These are phyloP conservation scores for Bombus waltoni DNA, from an alignment of 1,140 invertebrate genomes.

Conservation along the genomic window DNA sequence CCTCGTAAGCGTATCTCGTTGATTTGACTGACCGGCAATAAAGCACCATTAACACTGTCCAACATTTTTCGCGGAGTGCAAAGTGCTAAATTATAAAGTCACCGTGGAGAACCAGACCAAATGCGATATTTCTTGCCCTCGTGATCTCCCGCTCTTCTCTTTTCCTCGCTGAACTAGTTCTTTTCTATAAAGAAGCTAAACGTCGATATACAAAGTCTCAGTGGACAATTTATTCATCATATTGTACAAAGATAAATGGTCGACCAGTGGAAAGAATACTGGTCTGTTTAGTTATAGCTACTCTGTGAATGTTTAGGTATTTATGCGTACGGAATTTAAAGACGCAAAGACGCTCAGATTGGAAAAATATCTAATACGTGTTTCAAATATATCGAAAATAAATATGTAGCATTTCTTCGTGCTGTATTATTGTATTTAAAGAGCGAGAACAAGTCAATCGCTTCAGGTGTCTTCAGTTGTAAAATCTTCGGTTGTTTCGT, in stretches of 20 bases:
- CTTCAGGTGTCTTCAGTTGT: too few relatives aligned
- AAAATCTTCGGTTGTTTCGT: too few relatives aligned
- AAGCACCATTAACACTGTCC: slow-evolving; percentile 27
- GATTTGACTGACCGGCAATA: slow-evolving; percentile 6
- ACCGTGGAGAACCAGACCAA: slow-evolving; percentile 18
- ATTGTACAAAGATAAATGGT: background rate
- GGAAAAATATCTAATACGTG: too few relatives aligned
- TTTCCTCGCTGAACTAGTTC: background rate
- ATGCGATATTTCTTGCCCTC: slow-evolving; percentile 3
- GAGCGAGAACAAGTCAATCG: too few relatives aligned
- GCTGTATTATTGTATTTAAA: too few relatives aligned
- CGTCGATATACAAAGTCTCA: background rate
- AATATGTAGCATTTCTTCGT: too few relatives aligned
- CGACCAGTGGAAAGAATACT: background rate
- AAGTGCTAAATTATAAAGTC: slow-evolving; percentile 16
- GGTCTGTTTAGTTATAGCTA: background rate
- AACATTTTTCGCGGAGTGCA: background rate
- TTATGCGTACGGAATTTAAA: background rate
- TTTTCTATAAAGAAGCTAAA: background rate
- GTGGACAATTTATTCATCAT: too few relatives aligned
- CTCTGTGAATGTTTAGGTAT: background rate
- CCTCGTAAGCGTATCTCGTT: slow-evolving; percentile 11
- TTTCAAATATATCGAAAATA: too few relatives aligned
- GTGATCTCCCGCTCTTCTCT: too few relatives aligned
- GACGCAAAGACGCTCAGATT: too few relatives aligned